Evolutionary conservation across 1,140 invertebrate genomes (phyloP), one percentile per base, ranked within the genome.

Genomic region (Drosophila takahashii): DNA sequence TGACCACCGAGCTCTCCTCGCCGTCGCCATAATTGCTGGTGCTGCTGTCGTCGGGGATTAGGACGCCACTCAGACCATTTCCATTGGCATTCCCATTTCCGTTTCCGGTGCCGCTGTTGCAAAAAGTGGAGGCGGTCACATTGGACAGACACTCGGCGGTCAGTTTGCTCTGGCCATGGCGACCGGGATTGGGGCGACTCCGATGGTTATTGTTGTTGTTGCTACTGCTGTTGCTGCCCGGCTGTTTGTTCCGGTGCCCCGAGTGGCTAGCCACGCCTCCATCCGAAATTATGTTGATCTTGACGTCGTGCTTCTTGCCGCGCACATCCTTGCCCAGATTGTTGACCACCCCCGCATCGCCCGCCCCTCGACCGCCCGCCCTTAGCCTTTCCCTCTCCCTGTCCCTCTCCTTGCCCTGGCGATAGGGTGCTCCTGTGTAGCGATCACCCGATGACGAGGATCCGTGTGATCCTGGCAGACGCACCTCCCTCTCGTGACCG

Each of bases 271-370:
- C 15, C 11, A 47, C 27, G 16, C 32, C 44, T 0, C 90, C 86
- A 50, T 91, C 90, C 3, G 90, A 91, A 16, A 91, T 91, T 41
- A 91, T 91, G 45, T 91, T 91, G 44, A 91, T 91, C 37, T 91
- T 90, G 1, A 90, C 90, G 26, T 91, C 90, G 37, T 91, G 87
- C 62, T 90, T 91, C 66, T 91, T 91, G 57, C 83, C 64, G 9
- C 86, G 85, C 58, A 90, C 70, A 37, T 90, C 67, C 29, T 85
- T 85, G 74, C 85, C 80, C 16, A 90, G 60, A 50, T 89, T 89
- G 47, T 89, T 89, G 4, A 89, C 84, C 27, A 78, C 77, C 0
- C 80, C 86, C 0, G 86, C 85, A 42, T 90, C 85, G 6, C 73
- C 85, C 1, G 86, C 47, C 0, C 81, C 85, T 1, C 81, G 66